Conservation (phyloP, 1,140 invertebrate species). For the Drosophila setifemur region DNA sequence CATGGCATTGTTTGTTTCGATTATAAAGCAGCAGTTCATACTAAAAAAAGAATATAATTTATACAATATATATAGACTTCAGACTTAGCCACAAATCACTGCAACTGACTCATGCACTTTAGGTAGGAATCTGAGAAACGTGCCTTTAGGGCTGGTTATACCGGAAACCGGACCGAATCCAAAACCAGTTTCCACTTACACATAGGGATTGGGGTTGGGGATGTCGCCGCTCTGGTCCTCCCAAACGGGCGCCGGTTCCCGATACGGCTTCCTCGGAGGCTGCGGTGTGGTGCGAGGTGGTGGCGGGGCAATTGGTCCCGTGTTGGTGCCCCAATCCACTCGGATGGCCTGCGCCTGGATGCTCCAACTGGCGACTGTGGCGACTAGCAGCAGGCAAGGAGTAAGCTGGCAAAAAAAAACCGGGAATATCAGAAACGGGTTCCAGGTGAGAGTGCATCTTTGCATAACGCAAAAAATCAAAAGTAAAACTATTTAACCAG, state of each 20-base stretch:
- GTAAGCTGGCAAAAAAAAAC: conserved; percentile 54
- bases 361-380: conserved; percentile 55
- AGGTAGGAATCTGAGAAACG: neutral
- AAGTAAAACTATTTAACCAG: too few species aligned
- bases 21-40: too few species aligned
- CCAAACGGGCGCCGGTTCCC: conserved; percentile 85
- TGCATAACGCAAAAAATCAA: too few species aligned
- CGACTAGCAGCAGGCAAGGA: conserved; percentile 74
- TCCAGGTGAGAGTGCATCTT: neutral
- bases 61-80: too few species aligned
- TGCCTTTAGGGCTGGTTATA: conserved; percentile 23
- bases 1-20: too few species aligned
- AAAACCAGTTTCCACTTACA: conserved; percentile 78
- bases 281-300: conserved; percentile 82
- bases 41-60: too few species aligned
- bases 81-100: neutral
- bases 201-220: conserved; percentile 85
- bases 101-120: neutral
- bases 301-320: conserved; percentile 84
- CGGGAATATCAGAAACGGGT: neutral
- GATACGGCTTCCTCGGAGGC: conserved; percentile 83
- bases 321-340: conserved; percentile 83
- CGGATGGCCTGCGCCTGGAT: conserved; percentile 63
- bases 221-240: conserved; percentile 84
- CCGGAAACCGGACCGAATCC: neutral